These are phyloP conservation scores for Brachyptera risi DNA, from an alignment of 2,888 invertebrate genomes.

Conservation along the genomic window DNA sequence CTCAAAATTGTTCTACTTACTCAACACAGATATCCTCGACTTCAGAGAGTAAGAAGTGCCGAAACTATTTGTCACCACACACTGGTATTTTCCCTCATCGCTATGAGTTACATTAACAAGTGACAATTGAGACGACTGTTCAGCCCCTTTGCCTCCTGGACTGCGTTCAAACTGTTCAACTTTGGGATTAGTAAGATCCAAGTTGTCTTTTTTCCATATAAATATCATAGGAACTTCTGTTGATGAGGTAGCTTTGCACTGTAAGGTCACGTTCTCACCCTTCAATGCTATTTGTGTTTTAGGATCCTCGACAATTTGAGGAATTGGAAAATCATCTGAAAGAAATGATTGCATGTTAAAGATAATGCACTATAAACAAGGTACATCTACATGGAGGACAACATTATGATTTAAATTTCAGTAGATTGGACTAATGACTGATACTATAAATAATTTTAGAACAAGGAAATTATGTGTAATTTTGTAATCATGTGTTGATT, in stretches of 20 bases:
- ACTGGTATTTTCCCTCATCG: slow-evolving; percentile 88
- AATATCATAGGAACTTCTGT: slow-evolving; percentile 71
- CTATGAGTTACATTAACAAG: slow-evolving; percentile 72
- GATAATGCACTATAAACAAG: no score
- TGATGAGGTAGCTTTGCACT: slow-evolving; percentile 78
- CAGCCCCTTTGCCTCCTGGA: slow-evolving; percentile 52
- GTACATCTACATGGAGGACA: slow-evolving; percentile 27
- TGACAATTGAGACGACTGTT: slow-evolving; percentile 61
- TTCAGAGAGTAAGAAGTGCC: slow-evolving; percentile 86
- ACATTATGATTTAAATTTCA: no score
- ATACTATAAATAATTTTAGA: no score
- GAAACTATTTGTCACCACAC: slow-evolving; percentile 83
- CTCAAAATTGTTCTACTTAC: no score
- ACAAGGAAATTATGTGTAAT: no score
- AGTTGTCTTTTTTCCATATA: slow-evolving; percentile 85
- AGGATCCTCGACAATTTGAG: slow-evolving; percentile 77
- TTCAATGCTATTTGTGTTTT: slow-evolving; percentile 78
- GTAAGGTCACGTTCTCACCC: slow-evolving; percentile 77
- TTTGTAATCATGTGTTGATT: no score
- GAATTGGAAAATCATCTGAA: slow-evolving; percentile 76
- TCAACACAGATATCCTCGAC: slow-evolving; percentile 80
- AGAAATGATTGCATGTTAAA: slow-evolving; percentile 24
- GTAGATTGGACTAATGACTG: no score
- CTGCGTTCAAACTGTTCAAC: slow-evolving; percentile 41
- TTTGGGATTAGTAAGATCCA: slow-evolving; percentile 48